Percentiles rank a stretch among this genome's conserved stretches.
Conservation (phyloP, 2,113 vertebrate species). For the Thinocorus orbignyianus region DNA sequence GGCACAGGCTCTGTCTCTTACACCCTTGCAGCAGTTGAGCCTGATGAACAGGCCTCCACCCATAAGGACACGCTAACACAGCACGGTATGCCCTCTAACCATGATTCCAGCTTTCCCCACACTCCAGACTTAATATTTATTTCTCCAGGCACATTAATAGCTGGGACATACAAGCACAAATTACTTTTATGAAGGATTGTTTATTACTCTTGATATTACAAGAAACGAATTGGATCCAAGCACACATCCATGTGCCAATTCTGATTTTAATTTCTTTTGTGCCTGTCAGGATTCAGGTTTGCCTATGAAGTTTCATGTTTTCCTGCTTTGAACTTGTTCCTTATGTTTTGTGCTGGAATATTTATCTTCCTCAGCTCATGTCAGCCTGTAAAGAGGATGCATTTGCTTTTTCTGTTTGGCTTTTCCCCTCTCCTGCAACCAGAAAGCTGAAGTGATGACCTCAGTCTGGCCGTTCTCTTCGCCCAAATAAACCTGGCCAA, state of each 20-base stretch:
- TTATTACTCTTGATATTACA: not conserved
- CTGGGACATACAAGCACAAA: not conserved
- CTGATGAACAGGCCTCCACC: not conserved
- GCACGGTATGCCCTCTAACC: not conserved
- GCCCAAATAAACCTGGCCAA: not conserved
- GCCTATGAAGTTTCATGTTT: not conserved
- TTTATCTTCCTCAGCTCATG: not conserved
- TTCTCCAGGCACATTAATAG: not conserved
- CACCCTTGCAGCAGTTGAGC: not conserved
- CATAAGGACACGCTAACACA: not conserved
- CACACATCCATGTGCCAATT: not conserved
- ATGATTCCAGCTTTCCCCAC: not conserved
- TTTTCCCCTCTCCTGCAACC: not conserved
- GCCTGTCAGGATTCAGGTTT: not conserved
- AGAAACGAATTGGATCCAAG: not conserved
- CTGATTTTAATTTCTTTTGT: not conserved
- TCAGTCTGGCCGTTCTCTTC: not conserved
- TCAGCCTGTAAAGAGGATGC: not conserved
- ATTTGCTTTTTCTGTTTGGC: not conserved
- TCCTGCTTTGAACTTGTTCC: accelerated
- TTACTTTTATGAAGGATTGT: not conserved
- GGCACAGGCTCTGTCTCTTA: not conserved
- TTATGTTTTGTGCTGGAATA: not conserved
- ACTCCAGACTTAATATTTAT: not conserved
- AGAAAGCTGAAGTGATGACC: not conserved